Evolutionary conservation across 2,888 invertebrate genomes (phyloP).

Genomic region (Apocheima hispidaria): DNA sequence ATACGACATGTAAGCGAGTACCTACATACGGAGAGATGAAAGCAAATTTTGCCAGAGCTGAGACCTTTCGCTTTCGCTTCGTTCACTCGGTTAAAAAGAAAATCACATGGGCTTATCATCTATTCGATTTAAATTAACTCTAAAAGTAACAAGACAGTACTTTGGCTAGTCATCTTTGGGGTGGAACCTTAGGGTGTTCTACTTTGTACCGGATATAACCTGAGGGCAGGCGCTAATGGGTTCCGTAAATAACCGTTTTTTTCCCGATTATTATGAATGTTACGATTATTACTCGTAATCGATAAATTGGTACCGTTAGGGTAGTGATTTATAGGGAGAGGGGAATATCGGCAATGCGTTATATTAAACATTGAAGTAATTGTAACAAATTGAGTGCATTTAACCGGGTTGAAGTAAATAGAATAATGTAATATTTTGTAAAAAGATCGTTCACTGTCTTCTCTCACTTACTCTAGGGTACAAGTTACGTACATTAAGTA

Average conservation of each 20-base stretch:
- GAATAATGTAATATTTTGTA: neutral
- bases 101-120: constrained; percentile 49
- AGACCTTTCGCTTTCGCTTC: too few relatives aligned
- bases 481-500: too few relatives aligned
- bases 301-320: constrained; percentile 31
- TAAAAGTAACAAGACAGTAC: constrained; percentile 49
- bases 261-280: constrained; percentile 41
- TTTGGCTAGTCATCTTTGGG: constrained; percentile 65
- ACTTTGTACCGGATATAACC: constrained; percentile 77
- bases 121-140: constrained; percentile 66
- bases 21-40: too few relatives aligned
- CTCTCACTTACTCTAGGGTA: too few relatives aligned
- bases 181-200: constrained; percentile 54
- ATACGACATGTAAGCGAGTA: too few relatives aligned
- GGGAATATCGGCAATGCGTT: neutral
- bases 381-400: constrained; percentile 3
- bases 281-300: constrained; percentile 37
- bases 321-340: constrained; percentile 5
- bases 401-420: neutral
- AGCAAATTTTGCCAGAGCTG: too few relatives aligned
- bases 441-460: too few relatives aligned
- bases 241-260: constrained; percentile 67
- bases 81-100: too few relatives aligned
- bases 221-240: constrained; percentile 74
- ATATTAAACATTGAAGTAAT: constrained; percentile 4